phyloP scores from a whole-genome alignment of 2,113 vertebrate species.

The Gambusia holbrooki region DNA sequence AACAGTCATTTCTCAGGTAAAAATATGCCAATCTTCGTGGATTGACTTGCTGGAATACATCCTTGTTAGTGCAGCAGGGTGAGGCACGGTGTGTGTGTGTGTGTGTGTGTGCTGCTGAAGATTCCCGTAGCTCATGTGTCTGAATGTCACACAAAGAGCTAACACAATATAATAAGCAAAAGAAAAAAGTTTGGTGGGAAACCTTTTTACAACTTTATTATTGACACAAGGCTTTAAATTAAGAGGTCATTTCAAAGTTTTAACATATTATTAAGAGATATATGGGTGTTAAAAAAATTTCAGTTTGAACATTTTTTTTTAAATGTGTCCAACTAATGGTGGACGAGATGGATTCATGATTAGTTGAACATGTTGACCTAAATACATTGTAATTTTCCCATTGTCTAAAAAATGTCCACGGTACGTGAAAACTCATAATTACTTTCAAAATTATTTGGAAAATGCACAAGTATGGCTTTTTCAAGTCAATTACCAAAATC shows the following conservation, averaged over 20 bases:
- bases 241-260: neutral
- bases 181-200: constrained; percentile 34
- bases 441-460: too few species aligned
- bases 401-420: too few species aligned
- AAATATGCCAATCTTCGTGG: constrained; percentile 52
- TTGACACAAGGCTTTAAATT: neutral
- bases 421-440: too few species aligned
- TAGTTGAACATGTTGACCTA: too few species aligned
- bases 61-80: constrained; percentile 52
- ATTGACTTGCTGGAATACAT: constrained; percentile 33
- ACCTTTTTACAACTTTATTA: neutral
- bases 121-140: constrained; percentile 20
- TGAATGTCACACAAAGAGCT: constrained; percentile 50
- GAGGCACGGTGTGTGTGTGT: neutral
- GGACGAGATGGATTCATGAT: too few species aligned
- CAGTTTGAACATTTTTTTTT: too few species aligned
- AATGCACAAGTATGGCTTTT: too few species aligned
- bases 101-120: neutral
- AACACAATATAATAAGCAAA: constrained; percentile 58
- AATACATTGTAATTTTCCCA: too few species aligned
- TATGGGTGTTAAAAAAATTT: neutral
- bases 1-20: constrained; percentile 47
- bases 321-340: too few species aligned
- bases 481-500: too few species aligned
- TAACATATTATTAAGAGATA: neutral